A percentile compares a stretch with the other conserved stretches of the same genome.
Evolutionary conservation across 2,888 invertebrate genomes (phyloP).

Genomic region (Drosophila crucigera): DNA sequence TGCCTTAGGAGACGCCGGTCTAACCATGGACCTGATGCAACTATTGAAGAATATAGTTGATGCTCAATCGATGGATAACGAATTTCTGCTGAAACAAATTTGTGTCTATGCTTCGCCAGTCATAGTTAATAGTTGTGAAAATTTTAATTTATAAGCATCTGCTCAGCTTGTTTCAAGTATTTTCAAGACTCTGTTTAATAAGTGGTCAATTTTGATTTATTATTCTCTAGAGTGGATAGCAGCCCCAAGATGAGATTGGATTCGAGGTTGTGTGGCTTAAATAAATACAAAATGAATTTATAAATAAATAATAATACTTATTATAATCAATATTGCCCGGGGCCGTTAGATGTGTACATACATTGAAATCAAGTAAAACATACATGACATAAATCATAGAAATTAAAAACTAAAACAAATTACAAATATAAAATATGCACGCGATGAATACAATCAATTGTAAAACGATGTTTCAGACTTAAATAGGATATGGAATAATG

Average conservation of each 20-base stretch:
- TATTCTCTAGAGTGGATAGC: not conserved
- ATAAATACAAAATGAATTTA: conserved; percentile 18
- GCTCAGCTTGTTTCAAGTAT: not conserved
- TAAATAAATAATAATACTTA: conserved; percentile 1
- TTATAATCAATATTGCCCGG: not conserved
- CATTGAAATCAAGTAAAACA: conserved; percentile 1
- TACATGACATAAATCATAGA: not conserved
- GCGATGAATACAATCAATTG: conserved; percentile 7
- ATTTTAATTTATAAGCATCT: not conserved
- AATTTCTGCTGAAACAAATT: conserved; percentile 41
- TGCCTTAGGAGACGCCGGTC: conserved; percentile 36
- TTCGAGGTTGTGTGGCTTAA: conserved; percentile 3
- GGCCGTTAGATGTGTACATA: conserved; percentile 4
- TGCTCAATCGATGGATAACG: conserved; percentile 22
- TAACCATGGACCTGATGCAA: conserved; percentile 70
- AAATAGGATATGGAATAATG: conserved; percentile 7
- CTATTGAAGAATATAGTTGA: conserved; percentile 70
- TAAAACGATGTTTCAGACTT: conserved; percentile 36
- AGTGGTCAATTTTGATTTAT: not conserved
- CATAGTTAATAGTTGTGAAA: not conserved
- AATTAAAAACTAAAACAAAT: conserved; percentile 1
- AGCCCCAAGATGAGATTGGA: not conserved
- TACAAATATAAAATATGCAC: conserved; percentile 17
- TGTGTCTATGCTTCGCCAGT: conserved; percentile 23
- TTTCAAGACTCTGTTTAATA: not conserved